phyloP scores from a whole-genome alignment of 2,113 vertebrate genomes.

The Lagopus muta region DNA sequence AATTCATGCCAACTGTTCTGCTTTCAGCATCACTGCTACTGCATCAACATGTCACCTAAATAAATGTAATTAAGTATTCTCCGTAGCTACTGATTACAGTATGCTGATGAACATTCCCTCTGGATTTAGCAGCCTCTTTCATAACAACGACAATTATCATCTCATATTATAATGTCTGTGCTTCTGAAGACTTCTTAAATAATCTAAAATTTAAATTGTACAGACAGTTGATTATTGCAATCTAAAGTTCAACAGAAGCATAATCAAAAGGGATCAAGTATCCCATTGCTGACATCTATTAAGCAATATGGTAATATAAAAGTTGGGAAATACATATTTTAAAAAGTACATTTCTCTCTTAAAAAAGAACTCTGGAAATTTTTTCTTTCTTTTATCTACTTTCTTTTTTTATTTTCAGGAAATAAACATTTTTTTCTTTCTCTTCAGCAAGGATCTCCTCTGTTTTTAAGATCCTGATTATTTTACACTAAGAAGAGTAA shows the following conservation, averaged over 20 bases:
- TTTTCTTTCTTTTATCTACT: not conserved
- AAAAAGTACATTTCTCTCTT: not conserved
- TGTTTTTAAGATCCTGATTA: not conserved
- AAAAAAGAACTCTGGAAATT: not conserved
- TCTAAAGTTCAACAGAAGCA: conserved; percentile 82
- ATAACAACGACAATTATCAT: conserved; percentile 81
- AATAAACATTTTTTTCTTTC: not conserved
- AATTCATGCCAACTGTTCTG: conserved; percentile 73
- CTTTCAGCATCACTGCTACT: conserved; percentile 69
- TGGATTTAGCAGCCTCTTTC: conserved; percentile 77
- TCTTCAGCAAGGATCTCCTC: not conserved
- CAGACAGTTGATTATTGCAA: conserved; percentile 79
- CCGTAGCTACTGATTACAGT: conserved; percentile 77
- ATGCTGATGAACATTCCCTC: conserved; percentile 83
- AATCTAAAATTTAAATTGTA: conserved; percentile 84
- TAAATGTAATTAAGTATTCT: conserved; percentile 83
- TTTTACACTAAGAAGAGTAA: not conserved
- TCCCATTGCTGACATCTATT: conserved; percentile 64
- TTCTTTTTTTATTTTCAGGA: not conserved
- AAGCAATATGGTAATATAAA: conserved; percentile 70
- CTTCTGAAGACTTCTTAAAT: conserved; percentile 81
- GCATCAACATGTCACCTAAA: conserved; percentile 81
- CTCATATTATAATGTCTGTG: conserved; percentile 78
- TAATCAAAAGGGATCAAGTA: conserved; percentile 82
- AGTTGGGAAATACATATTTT: conserved; percentile 58